Base-by-base conservation (phyloP, 1,140 invertebrate species). In the Drosophila kohkoa region DNA sequence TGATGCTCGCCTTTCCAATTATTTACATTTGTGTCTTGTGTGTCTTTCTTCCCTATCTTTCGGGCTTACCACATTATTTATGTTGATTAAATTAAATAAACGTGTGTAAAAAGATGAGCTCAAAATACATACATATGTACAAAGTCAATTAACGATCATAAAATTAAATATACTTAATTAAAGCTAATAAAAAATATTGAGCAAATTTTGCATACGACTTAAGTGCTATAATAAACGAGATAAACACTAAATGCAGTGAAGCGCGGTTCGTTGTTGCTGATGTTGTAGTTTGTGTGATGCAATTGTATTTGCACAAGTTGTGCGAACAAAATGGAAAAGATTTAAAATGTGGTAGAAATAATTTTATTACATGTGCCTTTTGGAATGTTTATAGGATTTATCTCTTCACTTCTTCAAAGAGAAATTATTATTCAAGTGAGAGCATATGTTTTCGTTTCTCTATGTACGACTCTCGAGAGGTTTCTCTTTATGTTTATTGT, bases 141-240 rank as follows among this genome's bases (percentile, higher is more conserved):
- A 66, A 48, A 30, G 32, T 43, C 51, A 77, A 82, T 76, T 82
- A 67, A 79, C 62, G 58, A 52, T 57, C 60, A 77, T 62, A 60
- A 74, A 74, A 82, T 73, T 88, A 65, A 59, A 46, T 58, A 46
- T 20, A 41, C 38, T 65, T 77, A 88, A 88, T 80, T 71, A 66
- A 68, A 77, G 59, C 59, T 13, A 58, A 67, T 74, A 74, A 82
- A 77, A 82, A 67, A 25, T 30, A 52, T 74, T 67, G 35, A 60
- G 69, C 62, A 77, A 83, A 77, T 83, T 74, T 72, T 63, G 11
- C 15, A 16, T 43, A 63, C 28, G 8, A 60, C 52, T 16, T 20
- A 11, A 63, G 60, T 54, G 3, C 30, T 66, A 41, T 58, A 49
- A 62, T 55, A 45, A 1, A 38, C 51, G 43, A 69, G 58, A 52